Evolutionary conservation across 2,888 invertebrate species (phyloP), one percentile per base, ranked within the genome.

Genomic region (Ophion ellenae): DNA sequence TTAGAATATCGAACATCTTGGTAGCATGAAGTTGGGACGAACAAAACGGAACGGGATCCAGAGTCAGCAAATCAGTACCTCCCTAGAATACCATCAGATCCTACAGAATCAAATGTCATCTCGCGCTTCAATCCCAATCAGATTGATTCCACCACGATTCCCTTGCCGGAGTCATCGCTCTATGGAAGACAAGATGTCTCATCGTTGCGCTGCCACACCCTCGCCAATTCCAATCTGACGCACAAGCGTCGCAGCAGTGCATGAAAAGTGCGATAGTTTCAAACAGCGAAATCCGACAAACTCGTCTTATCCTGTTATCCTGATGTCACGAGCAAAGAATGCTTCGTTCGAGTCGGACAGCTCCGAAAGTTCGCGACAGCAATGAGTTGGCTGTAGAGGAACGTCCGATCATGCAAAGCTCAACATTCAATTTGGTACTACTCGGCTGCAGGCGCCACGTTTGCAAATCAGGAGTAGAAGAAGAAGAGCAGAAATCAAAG

Each of bases 341-440:
- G 17, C 61, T 79, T 69, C 63, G 69, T 74, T 67, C 17, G 40
- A 6, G 32, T 11, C 20, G 7, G 0, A 28, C 2, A 73, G 67
- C 61, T 40, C 53, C 53, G 40, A 66, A 47, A 82, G 70, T 70
- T 82, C 59, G 45, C 64, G 78, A 75, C 59, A 70, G 78, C 78
- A 66, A 81, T 74, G 59, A 74, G 47, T 74, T 36, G 57, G 20
- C 40, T 45, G 74, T 20, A 57, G 36, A 63, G 64, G 40, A 10
- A 61, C 20, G 73, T 78, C 24, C 17, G 67, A 79, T 77, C 73
- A 74, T 74, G 75, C 64, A 17, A 59, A 40, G 45, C 57, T 85
- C 69, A 70, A 14, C 81, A 61, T 75, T 79, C 69, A 70, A 64
- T 81, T 78, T 73, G 45, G 45, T 36, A 45, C 5, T 53, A 17